Base-by-base conservation (phyloP, 2,113 vertebrate species). In the Colaptes auratus region DNA sequence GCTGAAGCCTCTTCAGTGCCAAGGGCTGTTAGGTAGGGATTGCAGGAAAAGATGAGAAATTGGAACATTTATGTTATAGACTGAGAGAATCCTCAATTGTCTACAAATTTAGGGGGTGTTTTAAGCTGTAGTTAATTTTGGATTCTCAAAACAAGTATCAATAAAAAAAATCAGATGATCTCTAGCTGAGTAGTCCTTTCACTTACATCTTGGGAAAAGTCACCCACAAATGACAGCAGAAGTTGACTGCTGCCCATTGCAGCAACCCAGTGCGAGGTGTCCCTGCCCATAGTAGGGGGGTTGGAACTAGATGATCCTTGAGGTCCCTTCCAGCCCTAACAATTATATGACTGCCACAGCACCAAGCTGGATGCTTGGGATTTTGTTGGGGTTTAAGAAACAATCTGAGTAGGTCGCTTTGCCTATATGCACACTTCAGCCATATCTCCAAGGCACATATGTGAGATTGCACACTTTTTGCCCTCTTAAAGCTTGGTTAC, bases 1-100 rank as follows among this genome's bases (percentile, higher is more conserved):
- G 64, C 79, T 96, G 94, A 95, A 95, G 95, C 87, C 39, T 72
- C 44, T 70, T 65, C 27, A 33, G 69, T 74, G 67, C 82, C 56
- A 65, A 87, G 55, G 74, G 67, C 92, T 95, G 55, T 83, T 90
- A 81, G 65, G 58, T 55, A 85, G 24, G 46, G 28, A n/a, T 33
- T 86, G 76, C 70, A 76, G 83, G 55, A 15, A 15, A 33, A 59
- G 66, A 44, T 66, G 90, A 79, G 66, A 87, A 94, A 78, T 50
- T 42, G 53, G 31, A 59, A 44, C 2, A 1, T 55, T 82, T 53
- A 0, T 46, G 15, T 33, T 61, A 10, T 7, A n/a, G 28, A 31
- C 61, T 33, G 53, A 14, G 56, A 78, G 75, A 80, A 39, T 33
- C 31, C 73, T 77, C 73, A 89, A 39, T 66, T 79, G 63, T 33